Evolutionary conservation across 2,797 vertebrate species (phyloP), one percentile per base, ranked within the genome.

Genomic region (Cichlasoma orientale): DNA sequence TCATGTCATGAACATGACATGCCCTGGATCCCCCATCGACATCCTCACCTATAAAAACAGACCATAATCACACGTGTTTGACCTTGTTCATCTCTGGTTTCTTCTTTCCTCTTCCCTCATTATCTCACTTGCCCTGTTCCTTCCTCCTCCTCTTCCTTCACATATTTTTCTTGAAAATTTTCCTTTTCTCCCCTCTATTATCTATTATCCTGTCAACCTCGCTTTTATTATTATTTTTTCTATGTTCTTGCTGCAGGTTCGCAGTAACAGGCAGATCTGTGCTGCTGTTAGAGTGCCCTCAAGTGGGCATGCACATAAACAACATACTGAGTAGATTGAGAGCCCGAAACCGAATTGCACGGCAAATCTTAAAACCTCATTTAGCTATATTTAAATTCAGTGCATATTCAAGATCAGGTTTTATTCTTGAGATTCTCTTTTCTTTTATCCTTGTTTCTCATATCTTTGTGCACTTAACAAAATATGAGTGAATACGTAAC

Each of bases 221-320:
- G n/a, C 33, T 68, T 77, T 31, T 59, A 44, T 29, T 63, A 36
- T 54, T 63, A 38, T 55, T 63, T 31, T 33, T 25, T 13, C 25
- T 54, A 5, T 70, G n/a, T 53, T 72, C 11, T 71, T 0, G n/a
- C 74, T 74, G 72, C 68, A 78, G 75, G 78, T 81, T 87, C 82
- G 25, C 41, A 18, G 77, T 13, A 56, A 66, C 74, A 78, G 74
- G 86, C 58, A 84, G 50, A 79, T 74, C 57, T 80, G 86, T 75
- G 69, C 89, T 91, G 90, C 89, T 92, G 86, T 91, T 78, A 93
- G 85, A 92, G 91, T 90, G 92, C 93, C 93, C 90, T 90, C 93
- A 85, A 90, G 92, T 93, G 93, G 89, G 78, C 79, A 78, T 33
- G 86, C 6, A 59, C 3, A 7, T 53, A 50, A 84, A 92, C 83